These are phyloP conservation scores for Columbina picui DNA, from an alignment of 2,113 vertebrate genomes.

Conservation along the genomic window DNA sequence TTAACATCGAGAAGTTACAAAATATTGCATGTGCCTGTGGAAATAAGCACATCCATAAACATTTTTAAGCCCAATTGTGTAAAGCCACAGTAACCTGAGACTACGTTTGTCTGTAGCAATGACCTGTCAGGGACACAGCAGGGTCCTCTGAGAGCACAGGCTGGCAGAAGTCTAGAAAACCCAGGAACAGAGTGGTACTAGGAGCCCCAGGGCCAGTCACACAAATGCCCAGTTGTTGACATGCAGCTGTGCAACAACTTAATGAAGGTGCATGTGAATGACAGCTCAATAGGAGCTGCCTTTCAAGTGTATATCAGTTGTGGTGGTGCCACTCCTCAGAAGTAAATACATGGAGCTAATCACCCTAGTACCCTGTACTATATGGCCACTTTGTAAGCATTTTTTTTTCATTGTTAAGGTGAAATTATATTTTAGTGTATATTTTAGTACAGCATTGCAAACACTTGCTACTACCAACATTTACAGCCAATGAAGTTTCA, in stretches of 20 bases:
- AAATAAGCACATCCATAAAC: neutral
- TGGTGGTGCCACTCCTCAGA: neutral
- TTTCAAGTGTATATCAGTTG: neutral
- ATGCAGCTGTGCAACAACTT: neutral
- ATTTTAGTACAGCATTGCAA: neutral
- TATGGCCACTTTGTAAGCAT: neutral
- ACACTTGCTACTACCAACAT: neutral
- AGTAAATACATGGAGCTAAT: neutral
- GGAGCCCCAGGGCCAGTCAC: neutral
- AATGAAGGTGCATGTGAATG: neutral
- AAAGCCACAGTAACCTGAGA: neutral
- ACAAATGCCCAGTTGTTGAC: neutral
- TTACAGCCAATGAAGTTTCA: neutral
- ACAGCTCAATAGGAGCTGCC: neutral
- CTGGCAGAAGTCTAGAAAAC: neutral
- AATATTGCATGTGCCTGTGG: fast-evolving
- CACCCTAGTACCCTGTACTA: neutral
- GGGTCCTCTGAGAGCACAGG: neutral
- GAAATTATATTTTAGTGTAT: neutral
- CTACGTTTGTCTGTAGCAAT: neutral
- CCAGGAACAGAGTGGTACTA: neutral
- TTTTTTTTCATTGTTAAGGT: neutral
- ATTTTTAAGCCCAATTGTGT: neutral
- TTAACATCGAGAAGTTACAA: neutral
- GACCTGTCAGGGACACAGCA: neutral